Base-by-base conservation (phyloP, 37 sponge, comb jelly and placozoan species). In the Mnemiopsis leidyi region DNA sequence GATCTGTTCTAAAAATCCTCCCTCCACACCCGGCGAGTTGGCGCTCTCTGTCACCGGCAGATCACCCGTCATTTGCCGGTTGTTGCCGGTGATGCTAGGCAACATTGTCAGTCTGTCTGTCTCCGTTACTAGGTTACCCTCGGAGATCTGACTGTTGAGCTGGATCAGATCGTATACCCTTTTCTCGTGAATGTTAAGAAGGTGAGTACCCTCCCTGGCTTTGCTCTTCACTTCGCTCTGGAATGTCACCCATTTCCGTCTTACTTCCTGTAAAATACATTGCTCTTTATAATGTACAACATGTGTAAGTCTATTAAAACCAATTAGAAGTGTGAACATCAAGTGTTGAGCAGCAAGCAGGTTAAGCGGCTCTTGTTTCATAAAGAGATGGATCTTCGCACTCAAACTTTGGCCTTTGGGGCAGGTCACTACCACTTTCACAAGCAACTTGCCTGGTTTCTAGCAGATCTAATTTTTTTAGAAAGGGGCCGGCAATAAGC, bases 151-250 rank as follows among this genome's bases (percentile, higher is more conserved):
- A 18, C 26, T 71, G 73, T 71, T 25, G 5, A 30, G 23, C 25
- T 5, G 5, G 25, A 71, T 71, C 25, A 71, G 73, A 30, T 71
- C 73, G 73, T n/a, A 71, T 5, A 71, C 73, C 16, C 73, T 25
- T 71, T 71, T 71, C 73, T 71, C 73, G 25, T 71, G 73, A 23
- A 29, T 25, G 25, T 25, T n/a, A 25, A 71, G 16, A 25, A 71
- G 29, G 73, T 71, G 23, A 71, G 73, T 18, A 3, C 73, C 73
- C 3, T 71, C 73, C 16, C 73, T 25, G 16, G 73, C 73, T 71
- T 71, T 71, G 73, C 73, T 71, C 73, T 71, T 71, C 73, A 71
- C 73, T 71, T 71, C 73, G 73, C 73, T 71, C 73, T 71, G 73
- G 25, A 71, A 71, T 71, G 73, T 71, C 16, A 71, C 73, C 73